These are phyloP conservation scores for Drosophila trichaetosa DNA, from an alignment of 2,888 invertebrate species.

Conservation along the genomic window DNA sequence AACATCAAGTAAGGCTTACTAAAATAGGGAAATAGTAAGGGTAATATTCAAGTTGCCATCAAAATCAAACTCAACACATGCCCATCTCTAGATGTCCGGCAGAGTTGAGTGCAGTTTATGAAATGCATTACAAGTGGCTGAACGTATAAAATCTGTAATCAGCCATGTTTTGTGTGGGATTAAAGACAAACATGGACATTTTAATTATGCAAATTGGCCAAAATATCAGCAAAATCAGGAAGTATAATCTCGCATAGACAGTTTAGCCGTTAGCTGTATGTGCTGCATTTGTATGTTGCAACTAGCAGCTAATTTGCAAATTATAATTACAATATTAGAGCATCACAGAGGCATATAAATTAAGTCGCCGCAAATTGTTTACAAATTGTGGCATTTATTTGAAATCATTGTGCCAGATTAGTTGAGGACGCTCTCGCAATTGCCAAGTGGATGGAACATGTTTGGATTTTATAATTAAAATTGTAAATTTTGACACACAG, in stretches of 20 bases:
- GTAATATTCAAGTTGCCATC: too few relatives aligned
- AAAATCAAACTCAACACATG: background rate
- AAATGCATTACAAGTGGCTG: slow-evolving; percentile 44
- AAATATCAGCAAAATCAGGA: slow-evolving; percentile 53
- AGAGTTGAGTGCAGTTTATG: slow-evolving; percentile 3
- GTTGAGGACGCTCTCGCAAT: slow-evolving; percentile 11
- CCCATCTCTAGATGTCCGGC: background rate
- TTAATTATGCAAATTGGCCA: slow-evolving; percentile 71
- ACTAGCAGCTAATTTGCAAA: slow-evolving; percentile 49
- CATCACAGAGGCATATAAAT: slow-evolving; percentile 6
- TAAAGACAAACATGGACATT: slow-evolving; percentile 46
- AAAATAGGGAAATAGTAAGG: background rate
- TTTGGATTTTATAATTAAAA: slow-evolving; percentile 22
- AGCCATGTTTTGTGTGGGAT: slow-evolving; percentile 53
- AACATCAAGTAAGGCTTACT: background rate
- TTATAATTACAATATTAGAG: slow-evolving; percentile 55
- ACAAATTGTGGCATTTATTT: slow-evolving; percentile 65
- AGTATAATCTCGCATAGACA: slow-evolving; percentile 48
- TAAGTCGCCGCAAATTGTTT: slow-evolving; percentile 67
- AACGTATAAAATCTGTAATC: slow-evolving; percentile 50
- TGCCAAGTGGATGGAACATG: slow-evolving; percentile 15
- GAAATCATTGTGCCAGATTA: slow-evolving; percentile 39
- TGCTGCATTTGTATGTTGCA: slow-evolving; percentile 18
- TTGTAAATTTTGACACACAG: slow-evolving; percentile 17
- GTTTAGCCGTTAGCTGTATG: slow-evolving; percentile 43